A percentile compares a stretch with the other conserved stretches of the same genome.
phyloP scores from a whole-genome alignment of 2,888 invertebrate genomes.

The Drosophila paramelanica region DNA sequence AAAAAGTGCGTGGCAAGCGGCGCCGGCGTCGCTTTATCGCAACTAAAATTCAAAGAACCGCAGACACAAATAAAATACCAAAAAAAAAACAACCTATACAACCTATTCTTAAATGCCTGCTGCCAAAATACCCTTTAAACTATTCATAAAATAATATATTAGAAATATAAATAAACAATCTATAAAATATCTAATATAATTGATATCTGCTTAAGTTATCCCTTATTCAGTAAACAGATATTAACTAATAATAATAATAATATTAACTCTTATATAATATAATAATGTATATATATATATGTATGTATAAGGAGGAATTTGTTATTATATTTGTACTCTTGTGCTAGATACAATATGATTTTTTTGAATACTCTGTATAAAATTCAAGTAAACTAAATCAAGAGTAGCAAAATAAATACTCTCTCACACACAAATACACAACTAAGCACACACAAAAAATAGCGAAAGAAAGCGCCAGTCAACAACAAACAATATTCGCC shows the following conservation, averaged over 20 bases:
- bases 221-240: too few species aligned
- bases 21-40: constrained; percentile 55
- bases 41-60: constrained; percentile 62
- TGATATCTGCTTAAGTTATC: too few species aligned
- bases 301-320: too few species aligned
- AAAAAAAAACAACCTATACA: constrained; percentile 18
- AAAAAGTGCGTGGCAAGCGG: constrained; percentile 61
- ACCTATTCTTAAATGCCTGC: background rate
- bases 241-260: background rate
- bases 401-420: constrained; percentile 26
- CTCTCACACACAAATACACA: constrained; percentile 6
- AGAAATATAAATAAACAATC: background rate
- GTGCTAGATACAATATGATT: background rate
- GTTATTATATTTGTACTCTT: too few species aligned
- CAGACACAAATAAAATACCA: constrained; percentile 43
- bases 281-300: background rate
- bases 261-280: background rate
- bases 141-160: too few species aligned
- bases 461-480: constrained; percentile 63
- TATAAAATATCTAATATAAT: too few species aligned
- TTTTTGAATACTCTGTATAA: constrained; percentile 19
- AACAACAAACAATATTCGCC: constrained; percentile 60
- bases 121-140: background rate
- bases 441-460: constrained; percentile 12
- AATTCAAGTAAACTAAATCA: constrained; percentile 41